Percentiles rank a stretch among this genome's conserved stretches.
Evolutionary conservation across 2,113 vertebrate genomes (phyloP).

Genomic region (Leiothrix lutea): DNA sequence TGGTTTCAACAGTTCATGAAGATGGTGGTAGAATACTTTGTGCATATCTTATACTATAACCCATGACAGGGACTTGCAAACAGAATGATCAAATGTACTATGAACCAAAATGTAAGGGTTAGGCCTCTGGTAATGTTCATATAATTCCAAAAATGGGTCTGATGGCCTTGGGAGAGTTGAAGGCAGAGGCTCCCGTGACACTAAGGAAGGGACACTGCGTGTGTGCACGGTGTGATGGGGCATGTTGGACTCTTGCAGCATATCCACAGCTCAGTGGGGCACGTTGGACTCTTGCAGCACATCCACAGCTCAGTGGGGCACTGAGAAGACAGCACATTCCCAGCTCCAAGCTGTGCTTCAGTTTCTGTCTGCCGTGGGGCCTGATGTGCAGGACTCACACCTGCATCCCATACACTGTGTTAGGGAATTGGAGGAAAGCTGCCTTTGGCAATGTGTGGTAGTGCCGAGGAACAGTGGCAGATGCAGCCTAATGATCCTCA

Average conservation of each 20-base stretch:
- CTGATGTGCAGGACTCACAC: neutral
- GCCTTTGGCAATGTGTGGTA: neutral
- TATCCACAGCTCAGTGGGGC: neutral
- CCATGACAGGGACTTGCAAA: neutral
- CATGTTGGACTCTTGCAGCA: rapidly evolving
- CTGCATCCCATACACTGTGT: neutral
- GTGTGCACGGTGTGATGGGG: rapidly evolving
- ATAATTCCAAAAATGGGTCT: neutral
- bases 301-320: neutral
- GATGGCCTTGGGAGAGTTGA: neutral
- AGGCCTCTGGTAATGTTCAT: neutral
- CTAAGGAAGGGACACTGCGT: neutral
- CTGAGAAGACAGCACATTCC: neutral
- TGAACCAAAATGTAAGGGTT: neutral
- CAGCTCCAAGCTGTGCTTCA: neutral
- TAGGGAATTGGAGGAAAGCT: neutral
- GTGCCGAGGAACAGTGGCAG: neutral
- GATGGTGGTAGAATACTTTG: too few species aligned
- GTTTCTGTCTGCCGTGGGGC: rapidly evolving
- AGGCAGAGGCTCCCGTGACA: rapidly evolving
- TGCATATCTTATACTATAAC: too few species aligned
- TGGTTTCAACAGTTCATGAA: too few species aligned
- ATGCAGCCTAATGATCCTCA: neutral
- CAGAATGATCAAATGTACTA: neutral
- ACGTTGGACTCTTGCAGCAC: rapidly evolving